phyloP scores from a whole-genome alignment of 2,113 vertebrate species.

The Odobenus rosmarus region DNA sequence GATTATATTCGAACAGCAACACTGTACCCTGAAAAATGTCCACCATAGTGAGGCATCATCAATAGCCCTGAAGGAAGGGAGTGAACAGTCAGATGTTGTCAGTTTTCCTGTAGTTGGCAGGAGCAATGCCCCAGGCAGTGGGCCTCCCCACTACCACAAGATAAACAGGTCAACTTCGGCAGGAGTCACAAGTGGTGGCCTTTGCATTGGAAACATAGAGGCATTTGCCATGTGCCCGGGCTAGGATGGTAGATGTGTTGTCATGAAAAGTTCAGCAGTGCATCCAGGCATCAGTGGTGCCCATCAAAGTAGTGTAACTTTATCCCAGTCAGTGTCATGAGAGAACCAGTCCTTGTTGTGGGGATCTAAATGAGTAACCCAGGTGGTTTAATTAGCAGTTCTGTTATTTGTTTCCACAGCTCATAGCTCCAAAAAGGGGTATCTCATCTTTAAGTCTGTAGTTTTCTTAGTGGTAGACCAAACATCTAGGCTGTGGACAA shows the following conservation, averaged over 20 bases:
- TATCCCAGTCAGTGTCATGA: not conserved
- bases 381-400: not conserved
- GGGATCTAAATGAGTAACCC: not conserved
- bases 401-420: not conserved
- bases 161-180: not conserved
- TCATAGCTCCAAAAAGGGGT: not conserved
- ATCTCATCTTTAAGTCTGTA: not conserved
- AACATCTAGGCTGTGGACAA: not conserved
- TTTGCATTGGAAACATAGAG: not conserved
- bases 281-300: too few relatives aligned
- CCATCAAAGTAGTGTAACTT: not conserved
- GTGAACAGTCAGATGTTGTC: not conserved
- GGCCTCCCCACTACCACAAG: not conserved
- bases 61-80: not conserved
- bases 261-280: not conserved
- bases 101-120: not conserved
- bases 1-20: not conserved
- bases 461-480: not conserved
- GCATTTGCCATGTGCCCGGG: not conserved
- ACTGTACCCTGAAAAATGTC: not conserved
- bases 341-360: not conserved
- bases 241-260: not conserved
- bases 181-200: not conserved
- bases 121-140: not conserved
- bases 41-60: too few relatives aligned